These are phyloP conservation scores for Mastigias papua DNA, from an alignment of 30 jellyfish, hydroid and myxozoan genomes.

Conservation along the genomic window DNA sequence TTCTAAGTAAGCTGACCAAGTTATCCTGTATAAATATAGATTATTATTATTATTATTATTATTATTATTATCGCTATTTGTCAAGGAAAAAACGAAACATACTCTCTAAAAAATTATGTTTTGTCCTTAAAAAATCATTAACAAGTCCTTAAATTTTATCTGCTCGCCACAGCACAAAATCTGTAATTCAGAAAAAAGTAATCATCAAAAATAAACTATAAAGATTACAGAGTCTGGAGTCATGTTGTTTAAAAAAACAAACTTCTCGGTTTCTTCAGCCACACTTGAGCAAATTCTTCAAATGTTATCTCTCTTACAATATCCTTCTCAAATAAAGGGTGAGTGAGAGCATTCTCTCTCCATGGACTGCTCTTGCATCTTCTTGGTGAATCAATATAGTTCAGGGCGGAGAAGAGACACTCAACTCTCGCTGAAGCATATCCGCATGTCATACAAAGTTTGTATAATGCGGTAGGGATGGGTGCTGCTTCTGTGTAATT, in stretches of 20 bases:
- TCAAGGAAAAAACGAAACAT: not conserved
- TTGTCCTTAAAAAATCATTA: not conserved
- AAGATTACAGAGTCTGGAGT: not conserved
- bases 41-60: too few relatives aligned
- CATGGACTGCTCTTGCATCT: slow-evolving; percentile 13
- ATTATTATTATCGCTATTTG: not conserved
- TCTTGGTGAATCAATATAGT: not conserved
- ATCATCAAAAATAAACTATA: not conserved
- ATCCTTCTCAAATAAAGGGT: slow-evolving; percentile 7
- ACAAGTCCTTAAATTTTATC: not conserved
- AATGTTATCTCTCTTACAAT: slow-evolving; percentile 7
- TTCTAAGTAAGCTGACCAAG: too few relatives aligned
- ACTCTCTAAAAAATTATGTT: not conserved
- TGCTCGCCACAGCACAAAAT: not conserved
- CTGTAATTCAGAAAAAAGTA: not conserved
- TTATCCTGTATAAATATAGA: too few relatives aligned
- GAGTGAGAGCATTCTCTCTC: slow-evolving; percentile 42
- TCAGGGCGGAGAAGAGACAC: slow-evolving; percentile 25
- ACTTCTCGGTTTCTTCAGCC: slow-evolving; percentile 33
- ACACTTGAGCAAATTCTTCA: slow-evolving; percentile 25
- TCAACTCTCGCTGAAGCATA: slow-evolving; percentile 46
- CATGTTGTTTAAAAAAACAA: slow-evolving; percentile 19
- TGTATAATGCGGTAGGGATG: not conserved
- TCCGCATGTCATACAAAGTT: slow-evolving; percentile 9
- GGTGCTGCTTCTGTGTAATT: slow-evolving; percentile 30